A percentile compares a stretch with the other conserved stretches of the same genome.
These are phyloP conservation scores for Eubasilissa splendida DNA, from an alignment of 2,888 invertebrate species.

Conservation along the genomic window DNA sequence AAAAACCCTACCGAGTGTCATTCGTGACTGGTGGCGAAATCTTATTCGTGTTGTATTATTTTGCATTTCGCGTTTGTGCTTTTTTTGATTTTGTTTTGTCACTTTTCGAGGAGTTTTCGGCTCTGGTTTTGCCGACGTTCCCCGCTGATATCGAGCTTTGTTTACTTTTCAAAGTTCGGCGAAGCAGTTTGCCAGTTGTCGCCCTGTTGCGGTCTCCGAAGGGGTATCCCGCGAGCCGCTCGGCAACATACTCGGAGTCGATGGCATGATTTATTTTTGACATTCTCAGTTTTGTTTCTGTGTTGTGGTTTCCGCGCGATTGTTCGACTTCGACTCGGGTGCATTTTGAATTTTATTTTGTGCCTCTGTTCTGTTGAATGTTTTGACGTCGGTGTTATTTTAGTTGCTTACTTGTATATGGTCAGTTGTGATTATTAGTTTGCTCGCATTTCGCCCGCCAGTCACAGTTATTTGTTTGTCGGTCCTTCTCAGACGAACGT, in stretches of 20 bases:
- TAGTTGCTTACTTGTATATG: constrained; percentile 9
- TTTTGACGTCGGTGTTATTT: constrained; percentile 3
- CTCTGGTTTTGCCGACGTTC: constrained; percentile 18
- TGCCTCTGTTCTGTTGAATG: background rate
- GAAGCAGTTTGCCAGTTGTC: background rate
- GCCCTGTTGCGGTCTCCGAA: background rate
- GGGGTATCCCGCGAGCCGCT: background rate
- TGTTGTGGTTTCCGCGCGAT: constrained; percentile 30
- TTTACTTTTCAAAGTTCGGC: constrained; percentile 11
- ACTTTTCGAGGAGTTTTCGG: background rate
- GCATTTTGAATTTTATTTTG: background rate
- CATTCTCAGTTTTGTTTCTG: constrained; percentile 36
- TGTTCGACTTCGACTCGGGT: background rate
- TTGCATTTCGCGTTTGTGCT: background rate
- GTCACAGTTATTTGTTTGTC: background rate
- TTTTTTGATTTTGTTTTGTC: background rate
- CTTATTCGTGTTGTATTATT: constrained; percentile 3
- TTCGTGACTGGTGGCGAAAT: constrained; percentile 32
- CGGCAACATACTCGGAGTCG: background rate
- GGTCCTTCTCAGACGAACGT: background rate
- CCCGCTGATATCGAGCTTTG: background rate
- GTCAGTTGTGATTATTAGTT: constrained; percentile 1
- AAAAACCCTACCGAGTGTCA: background rate
- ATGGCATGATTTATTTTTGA: constrained; percentile 42
- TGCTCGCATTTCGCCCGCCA: constrained; percentile 19